These are phyloP conservation scores for Perodicticus potto DNA, from an alignment of 2,797 vertebrate genomes.

Conservation along the genomic window DNA sequence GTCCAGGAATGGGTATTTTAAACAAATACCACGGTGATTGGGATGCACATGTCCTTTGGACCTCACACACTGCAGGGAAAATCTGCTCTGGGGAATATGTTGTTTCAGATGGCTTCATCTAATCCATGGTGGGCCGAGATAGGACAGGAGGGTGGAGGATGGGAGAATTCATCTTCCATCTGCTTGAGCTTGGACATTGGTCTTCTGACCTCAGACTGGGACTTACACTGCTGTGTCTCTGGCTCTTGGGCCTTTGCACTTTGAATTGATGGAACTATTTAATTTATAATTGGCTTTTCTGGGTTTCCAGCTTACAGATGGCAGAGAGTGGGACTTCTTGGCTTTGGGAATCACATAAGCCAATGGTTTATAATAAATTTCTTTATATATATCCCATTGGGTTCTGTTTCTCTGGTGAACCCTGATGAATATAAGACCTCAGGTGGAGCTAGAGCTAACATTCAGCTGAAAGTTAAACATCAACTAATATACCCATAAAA, in stretches of 20 bases:
- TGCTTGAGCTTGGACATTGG: neutral
- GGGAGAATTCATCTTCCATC: neutral
- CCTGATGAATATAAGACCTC: neutral
- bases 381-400: neutral
- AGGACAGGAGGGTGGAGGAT: neutral
- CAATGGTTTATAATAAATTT: neutral
- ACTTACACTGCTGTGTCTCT: neutral
- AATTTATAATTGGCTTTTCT: neutral
- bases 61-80: neutral
- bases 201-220: neutral
- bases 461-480: neutral
- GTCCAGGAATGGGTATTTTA: neutral
- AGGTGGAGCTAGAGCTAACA: neutral
- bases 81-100: neutral
- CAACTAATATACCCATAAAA: neutral
- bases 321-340: neutral
- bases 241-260: neutral
- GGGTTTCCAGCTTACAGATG: neutral
- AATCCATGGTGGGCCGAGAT: too few relatives aligned
- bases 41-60: neutral
- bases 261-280: neutral
- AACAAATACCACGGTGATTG: neutral
- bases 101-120: neutral
- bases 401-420: neutral
- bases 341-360: neutral